phyloP scores from a whole-genome alignment of 2,113 vertebrate species.

The Pica pica region DNA sequence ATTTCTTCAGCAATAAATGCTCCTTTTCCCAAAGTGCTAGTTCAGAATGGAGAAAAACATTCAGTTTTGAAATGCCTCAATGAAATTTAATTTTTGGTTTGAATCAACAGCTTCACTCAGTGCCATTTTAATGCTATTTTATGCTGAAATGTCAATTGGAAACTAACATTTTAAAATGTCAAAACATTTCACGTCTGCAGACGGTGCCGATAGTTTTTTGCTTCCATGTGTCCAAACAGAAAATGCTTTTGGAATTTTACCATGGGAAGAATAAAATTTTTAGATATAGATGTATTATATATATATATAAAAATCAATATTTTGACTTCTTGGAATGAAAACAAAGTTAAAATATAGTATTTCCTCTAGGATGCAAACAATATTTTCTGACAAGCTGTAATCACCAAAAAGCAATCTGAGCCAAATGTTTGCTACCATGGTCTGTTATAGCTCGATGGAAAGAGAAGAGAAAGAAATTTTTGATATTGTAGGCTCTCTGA shows the following conservation, averaged over 20 bases:
- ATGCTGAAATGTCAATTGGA: constrained; percentile 56
- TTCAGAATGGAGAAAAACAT: background rate
- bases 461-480: background rate
- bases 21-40: background rate
- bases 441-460: background rate
- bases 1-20: background rate
- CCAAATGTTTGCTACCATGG: background rate
- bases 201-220: background rate
- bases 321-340: constrained; percentile 30
- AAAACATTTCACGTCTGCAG: constrained; percentile 51
- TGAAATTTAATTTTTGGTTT: constrained; percentile 42
- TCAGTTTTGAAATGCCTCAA: background rate
- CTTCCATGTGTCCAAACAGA: constrained; percentile 46
- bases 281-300: background rate
- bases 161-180: constrained; percentile 57
- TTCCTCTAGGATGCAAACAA: constrained; percentile 8
- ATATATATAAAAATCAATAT: background rate
- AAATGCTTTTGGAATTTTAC: background rate
- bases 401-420: background rate
- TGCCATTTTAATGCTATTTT: constrained; percentile 41
- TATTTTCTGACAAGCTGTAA: constrained; percentile 33
- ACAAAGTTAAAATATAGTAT: background rate
- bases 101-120: constrained; percentile 17
- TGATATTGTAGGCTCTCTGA: background rate
- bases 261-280: background rate